Conservation (phyloP, 2,113 vertebrate genomes). For the Varanus salvator region DNA sequence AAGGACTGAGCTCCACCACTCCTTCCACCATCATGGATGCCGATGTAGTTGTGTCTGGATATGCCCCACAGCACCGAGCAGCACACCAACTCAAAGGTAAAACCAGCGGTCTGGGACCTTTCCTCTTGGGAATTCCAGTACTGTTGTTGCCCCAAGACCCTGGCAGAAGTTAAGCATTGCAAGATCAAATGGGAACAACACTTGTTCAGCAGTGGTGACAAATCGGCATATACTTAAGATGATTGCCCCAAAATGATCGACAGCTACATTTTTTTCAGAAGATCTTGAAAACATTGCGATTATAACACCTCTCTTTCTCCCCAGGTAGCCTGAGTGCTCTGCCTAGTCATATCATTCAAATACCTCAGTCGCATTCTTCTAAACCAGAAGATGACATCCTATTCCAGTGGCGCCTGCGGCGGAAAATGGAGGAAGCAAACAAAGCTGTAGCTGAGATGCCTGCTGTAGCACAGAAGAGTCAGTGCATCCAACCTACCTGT, state of each 20-base stretch:
- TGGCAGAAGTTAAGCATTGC: background rate
- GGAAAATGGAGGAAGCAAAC: conserved; percentile 85
- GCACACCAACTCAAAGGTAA: conserved; percentile 19
- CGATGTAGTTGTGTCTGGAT: conserved; percentile 61
- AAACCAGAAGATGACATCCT: conserved; percentile 87
- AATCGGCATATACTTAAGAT: background rate
- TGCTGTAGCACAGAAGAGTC: conserved; percentile 21
- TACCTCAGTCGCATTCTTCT: conserved; percentile 1
- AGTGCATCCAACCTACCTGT: background rate
- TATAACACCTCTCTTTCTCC: background rate
- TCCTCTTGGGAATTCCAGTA: background rate
- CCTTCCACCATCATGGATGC: conserved; percentile 66
- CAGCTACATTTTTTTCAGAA: background rate
- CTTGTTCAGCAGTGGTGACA: background rate
- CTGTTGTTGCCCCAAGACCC: background rate
- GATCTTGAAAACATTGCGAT: background rate
- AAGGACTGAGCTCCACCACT: conserved; percentile 74
- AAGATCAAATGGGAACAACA: background rate
- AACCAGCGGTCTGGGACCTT: background rate
- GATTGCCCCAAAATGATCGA: background rate
- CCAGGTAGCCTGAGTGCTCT: conserved; percentile 22
- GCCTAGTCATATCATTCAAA: conserved; percentile 13
- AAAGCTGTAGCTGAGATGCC: background rate
- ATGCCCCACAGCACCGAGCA: conserved; percentile 54
- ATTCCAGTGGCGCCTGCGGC: conserved; percentile 89